Percentiles rank a stretch among this genome's conserved stretches.
phyloP scores from a whole-genome alignment of 2,797 vertebrate species.

The Cercopithecus petaurista region DNA sequence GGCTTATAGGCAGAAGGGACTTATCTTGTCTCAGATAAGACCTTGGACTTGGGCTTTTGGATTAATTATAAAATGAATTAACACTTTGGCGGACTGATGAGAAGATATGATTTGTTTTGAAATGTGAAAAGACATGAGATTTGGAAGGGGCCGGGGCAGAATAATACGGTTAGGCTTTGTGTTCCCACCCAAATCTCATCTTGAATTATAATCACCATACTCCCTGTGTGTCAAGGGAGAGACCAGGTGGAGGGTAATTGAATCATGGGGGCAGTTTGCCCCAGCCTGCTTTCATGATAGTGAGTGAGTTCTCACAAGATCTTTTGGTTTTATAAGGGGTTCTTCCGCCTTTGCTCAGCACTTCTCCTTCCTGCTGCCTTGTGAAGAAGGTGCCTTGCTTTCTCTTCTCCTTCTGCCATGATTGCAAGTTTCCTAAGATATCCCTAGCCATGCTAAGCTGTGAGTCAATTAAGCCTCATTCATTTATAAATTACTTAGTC shows the following conservation, averaged over 20 bases:
- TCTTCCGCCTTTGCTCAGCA: neutral
- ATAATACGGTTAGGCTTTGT: neutral
- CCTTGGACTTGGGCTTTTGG: neutral
- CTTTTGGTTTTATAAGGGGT: neutral
- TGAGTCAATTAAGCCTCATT: neutral
- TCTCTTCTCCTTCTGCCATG: neutral
- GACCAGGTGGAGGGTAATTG: neutral
- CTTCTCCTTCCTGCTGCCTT: neutral
- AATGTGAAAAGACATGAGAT: neutral
- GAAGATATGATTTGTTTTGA: neutral
- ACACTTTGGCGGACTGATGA: neutral
- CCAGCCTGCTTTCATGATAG: neutral
- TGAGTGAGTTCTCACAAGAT: neutral
- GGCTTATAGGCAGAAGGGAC: neutral
- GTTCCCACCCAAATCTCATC: neutral
- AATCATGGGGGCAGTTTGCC: neutral
- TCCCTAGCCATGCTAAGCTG: neutral
- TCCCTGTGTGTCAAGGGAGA: neutral
- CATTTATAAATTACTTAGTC: neutral
- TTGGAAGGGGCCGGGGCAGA: neutral
- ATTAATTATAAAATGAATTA: neutral
- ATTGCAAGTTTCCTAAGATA: neutral
- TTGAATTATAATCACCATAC: neutral
- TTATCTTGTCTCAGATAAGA: neutral
- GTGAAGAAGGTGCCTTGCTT: neutral